Percentiles rank a stretch among this genome's conserved stretches.
Conservation (phyloP, 1,140 invertebrate species). For the Drosophila kurseongensis region DNA sequence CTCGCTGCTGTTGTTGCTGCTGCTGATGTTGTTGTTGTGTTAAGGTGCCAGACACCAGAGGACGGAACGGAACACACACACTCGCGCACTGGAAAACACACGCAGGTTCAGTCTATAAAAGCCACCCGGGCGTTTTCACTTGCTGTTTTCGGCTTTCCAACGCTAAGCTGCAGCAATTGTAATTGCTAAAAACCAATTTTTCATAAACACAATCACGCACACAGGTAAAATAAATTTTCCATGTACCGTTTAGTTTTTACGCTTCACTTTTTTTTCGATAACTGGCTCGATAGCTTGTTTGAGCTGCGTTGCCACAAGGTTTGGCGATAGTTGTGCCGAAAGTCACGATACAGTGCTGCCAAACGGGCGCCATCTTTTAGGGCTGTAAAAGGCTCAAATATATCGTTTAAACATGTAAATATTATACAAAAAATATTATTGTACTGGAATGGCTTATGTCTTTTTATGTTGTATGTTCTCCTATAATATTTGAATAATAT, state of each 20-base stretch:
- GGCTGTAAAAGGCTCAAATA: not conserved
- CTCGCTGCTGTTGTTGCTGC: slow-evolving; percentile 25
- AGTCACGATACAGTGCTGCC: not conserved
- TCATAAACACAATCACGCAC: slow-evolving; percentile 70
- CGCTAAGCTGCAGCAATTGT: slow-evolving; percentile 48
- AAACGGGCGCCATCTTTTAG: not conserved
- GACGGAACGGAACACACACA: slow-evolving; percentile 45
- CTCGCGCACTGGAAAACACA: slow-evolving; percentile 35
- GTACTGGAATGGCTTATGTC: too few species aligned
- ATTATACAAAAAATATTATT: too few species aligned
- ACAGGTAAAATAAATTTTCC: slow-evolving; percentile 56
- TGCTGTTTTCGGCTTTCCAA: slow-evolving; percentile 27
- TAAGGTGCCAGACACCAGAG: slow-evolving; percentile 49
- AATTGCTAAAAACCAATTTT: slow-evolving; percentile 46
- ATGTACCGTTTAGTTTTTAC: slow-evolving; percentile 65
- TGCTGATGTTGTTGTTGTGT: slow-evolving; percentile 21
- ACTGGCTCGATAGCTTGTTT: slow-evolving; percentile 4
- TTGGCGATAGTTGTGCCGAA: not conserved
- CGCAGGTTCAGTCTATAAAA: slow-evolving; percentile 37
- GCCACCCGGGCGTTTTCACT: slow-evolving; percentile 35
- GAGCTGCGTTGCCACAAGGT: slow-evolving; percentile 4
- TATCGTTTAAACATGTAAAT: too few species aligned
- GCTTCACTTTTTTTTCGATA: slow-evolving; percentile 77
- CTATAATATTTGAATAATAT: too few species aligned
- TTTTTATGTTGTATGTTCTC: too few species aligned